Conservation (phyloP, 2,888 invertebrate genomes). For the Pollenia angustigena region DNA sequence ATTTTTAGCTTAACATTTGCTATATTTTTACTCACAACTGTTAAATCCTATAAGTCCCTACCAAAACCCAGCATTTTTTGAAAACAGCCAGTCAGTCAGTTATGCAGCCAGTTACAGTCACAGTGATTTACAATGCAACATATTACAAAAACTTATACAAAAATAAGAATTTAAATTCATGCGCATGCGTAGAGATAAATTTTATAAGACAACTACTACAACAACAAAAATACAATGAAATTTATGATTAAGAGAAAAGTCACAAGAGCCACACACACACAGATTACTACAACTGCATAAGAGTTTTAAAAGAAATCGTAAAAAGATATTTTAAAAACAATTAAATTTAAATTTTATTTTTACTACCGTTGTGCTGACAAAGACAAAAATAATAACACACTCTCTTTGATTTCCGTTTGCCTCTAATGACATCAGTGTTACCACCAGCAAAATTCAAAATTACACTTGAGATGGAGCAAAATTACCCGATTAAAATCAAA, state of each 20-base stretch:
- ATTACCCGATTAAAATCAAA: too few species aligned
- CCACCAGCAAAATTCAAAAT: too few species aligned
- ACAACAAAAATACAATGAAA: conserved; percentile 53
- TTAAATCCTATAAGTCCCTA: conserved; percentile 32
- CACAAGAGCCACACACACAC: background rate
- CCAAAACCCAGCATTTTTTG: background rate
- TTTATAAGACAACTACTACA: conserved; percentile 23
- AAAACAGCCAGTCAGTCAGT: conserved; percentile 16
- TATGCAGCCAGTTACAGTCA: conserved; percentile 43
- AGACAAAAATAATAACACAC: conserved; percentile 26
- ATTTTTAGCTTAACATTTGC: background rate
- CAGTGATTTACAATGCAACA: conserved; percentile 52
- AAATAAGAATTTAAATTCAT: conserved; percentile 55
- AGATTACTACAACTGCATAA: conserved; percentile 9
- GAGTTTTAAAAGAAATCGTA: conserved; percentile 30
- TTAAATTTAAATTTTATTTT: conserved; percentile 56
- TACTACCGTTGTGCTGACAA: conserved; percentile 55
- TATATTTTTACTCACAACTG: conserved; percentile 20
- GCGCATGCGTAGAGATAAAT: conserved; percentile 63
- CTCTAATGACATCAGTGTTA: conserved; percentile 30
- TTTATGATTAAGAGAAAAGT: conserved; percentile 52
- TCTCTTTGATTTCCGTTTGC: conserved; percentile 50
- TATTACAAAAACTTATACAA: conserved; percentile 47
- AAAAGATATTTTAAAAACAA: conserved; percentile 55
- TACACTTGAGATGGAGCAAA: too few species aligned